phyloP scores from a whole-genome alignment of 2,888 invertebrate species.

The Diaphora mendica region DNA sequence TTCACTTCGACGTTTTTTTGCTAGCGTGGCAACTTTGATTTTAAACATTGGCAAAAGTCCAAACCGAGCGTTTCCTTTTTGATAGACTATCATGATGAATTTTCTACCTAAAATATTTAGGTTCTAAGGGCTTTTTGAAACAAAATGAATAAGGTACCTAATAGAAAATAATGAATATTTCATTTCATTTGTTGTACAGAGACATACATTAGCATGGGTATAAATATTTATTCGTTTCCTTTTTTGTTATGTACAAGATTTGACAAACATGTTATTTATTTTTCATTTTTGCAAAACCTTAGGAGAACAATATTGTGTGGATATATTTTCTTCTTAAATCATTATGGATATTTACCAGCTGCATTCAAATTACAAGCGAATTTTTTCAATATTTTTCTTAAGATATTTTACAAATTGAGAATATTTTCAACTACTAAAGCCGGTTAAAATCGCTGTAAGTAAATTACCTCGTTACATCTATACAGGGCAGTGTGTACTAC shows the following conservation, averaged over 20 bases:
- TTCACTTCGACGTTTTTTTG: slow-evolving; percentile 17
- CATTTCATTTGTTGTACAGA: not conserved
- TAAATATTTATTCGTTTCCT: not conserved
- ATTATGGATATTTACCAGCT: not conserved
- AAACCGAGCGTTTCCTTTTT: slow-evolving; percentile 14
- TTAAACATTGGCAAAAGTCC: slow-evolving; percentile 20
- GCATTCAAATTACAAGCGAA: not conserved
- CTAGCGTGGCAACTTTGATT: slow-evolving; percentile 18
- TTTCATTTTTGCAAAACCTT: not conserved
- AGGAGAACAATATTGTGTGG: not conserved
- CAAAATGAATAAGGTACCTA: not conserved
- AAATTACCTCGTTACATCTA: no score
- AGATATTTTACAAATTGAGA: not conserved
- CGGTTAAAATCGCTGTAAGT: not conserved
- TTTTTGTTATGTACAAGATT: not conserved
- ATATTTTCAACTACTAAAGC: not conserved
- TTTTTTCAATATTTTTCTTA: no score
- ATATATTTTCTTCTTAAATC: not conserved
- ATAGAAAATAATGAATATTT: not conserved
- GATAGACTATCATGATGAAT: slow-evolving; percentile 16
- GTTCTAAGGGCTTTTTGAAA: not conserved
- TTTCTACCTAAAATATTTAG: slow-evolving; percentile 4
- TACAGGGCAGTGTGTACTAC: no score
- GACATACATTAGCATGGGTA: not conserved
- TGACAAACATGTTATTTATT: not conserved